These are phyloP conservation scores for Atrina japonica DNA, from an alignment of 2,888 invertebrate genomes.

Conservation along the genomic window DNA sequence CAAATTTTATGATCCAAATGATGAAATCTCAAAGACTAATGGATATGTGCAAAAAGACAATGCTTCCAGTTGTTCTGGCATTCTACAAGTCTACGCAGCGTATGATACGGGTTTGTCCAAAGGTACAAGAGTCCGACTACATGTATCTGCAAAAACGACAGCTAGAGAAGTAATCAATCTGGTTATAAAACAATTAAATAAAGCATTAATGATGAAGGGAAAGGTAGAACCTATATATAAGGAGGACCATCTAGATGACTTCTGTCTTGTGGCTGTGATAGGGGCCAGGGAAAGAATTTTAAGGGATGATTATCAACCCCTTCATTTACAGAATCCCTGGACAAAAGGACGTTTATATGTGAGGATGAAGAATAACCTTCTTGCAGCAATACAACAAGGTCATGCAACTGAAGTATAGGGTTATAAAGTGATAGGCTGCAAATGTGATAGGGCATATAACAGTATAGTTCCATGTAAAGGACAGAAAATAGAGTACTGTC, in stretches of 20 bases:
- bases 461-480: too few species aligned
- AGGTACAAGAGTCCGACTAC: slow-evolving; percentile 95
- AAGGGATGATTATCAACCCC: slow-evolving; percentile 95
- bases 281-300: slow-evolving; percentile 96
- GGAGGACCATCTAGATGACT: slow-evolving; percentile 90
- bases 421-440: too few species aligned
- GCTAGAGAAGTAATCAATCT: slow-evolving; percentile 97
- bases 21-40: slow-evolving; percentile 57
- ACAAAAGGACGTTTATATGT: slow-evolving; percentile 96
- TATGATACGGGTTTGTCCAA: slow-evolving; percentile 96
- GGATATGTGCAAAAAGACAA: slow-evolving; percentile 45
- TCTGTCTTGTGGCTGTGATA: slow-evolving; percentile 96
- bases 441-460: too few species aligned
- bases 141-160: slow-evolving; percentile 95
- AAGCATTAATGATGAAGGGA: slow-evolving; percentile 70
- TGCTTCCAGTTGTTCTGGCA: slow-evolving; percentile 62
- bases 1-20: slow-evolving; percentile 76
- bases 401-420: slow-evolving; percentile 80
- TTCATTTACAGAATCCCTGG: slow-evolving; percentile 97
- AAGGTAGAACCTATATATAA: slow-evolving; percentile 90
- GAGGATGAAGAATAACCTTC: slow-evolving; percentile 89
- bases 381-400: slow-evolving; percentile 80
- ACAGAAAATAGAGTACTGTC: too few species aligned
- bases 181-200: slow-evolving; percentile 95
- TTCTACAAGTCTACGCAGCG: slow-evolving; percentile 94